Conservation (phyloP, 2,888 invertebrate genomes). For the Andrena dorsata region DNA sequence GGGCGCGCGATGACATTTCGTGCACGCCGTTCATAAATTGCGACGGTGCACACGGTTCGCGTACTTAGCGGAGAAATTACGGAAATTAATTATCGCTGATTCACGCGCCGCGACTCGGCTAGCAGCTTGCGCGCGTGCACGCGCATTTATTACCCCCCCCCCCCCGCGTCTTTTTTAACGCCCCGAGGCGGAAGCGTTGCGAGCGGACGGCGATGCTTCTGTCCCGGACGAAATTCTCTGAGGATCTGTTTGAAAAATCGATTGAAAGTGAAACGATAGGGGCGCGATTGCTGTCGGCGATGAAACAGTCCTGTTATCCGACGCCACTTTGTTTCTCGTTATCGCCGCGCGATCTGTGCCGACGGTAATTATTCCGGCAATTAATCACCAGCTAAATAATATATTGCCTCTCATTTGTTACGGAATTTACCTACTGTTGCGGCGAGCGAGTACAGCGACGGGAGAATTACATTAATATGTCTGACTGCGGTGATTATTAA, state of each 20-base stretch:
- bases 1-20: constrained; percentile 45
- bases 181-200: neutral
- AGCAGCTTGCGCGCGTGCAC: neutral
- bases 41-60: constrained; percentile 30
- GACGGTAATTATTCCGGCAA: constrained; percentile 27
- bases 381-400: constrained; percentile 41
- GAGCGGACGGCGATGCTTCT: neutral
- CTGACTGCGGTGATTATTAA: constrained; percentile 39
- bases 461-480: constrained; percentile 33
- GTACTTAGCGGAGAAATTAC: constrained; percentile 50
- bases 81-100: constrained; percentile 50
- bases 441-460: constrained; percentile 29
- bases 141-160: constrained; percentile 25
- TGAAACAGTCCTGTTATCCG: neutral
- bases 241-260: too few relatives aligned
- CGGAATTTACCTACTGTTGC: constrained; percentile 28
- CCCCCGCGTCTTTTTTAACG: constrained; percentile 6
- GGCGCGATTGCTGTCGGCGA: too few relatives aligned
- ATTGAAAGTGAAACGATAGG: too few relatives aligned
- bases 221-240: neutral
- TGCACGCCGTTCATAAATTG: constrained; percentile 53
- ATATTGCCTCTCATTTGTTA: constrained; percentile 24
- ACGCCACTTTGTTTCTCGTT: constrained; percentile 10
- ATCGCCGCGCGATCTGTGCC: constrained; percentile 6
- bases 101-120: constrained; percentile 32